Conservation (phyloP, 2,113 vertebrate genomes). For the western clawed frog (Xenopus tropicalis) region DNA sequence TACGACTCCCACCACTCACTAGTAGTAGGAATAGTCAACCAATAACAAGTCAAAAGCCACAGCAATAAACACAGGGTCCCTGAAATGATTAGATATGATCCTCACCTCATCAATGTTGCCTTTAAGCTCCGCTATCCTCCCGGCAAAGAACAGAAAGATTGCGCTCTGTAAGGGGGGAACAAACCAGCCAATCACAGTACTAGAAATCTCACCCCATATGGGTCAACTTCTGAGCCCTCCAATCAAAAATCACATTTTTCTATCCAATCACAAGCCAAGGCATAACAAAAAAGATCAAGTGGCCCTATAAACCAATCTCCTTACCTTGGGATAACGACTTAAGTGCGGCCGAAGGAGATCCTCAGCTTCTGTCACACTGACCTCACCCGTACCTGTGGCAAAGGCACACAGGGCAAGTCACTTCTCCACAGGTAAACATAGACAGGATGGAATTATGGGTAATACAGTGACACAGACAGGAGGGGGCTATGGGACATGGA, state of each 20-base stretch:
- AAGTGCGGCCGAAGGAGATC: slow-evolving; percentile 67
- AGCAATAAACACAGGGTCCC: no score
- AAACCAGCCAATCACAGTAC: neutral
- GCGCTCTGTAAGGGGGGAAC: slow-evolving; percentile 62
- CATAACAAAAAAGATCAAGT: no score
- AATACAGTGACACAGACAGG: neutral
- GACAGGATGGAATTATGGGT: neutral
- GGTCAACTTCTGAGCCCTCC: neutral
- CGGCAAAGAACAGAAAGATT: slow-evolving; percentile 79
- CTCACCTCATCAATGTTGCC: slow-evolving; percentile 76
- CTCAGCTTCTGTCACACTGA: slow-evolving; percentile 69
- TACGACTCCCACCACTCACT: no score
- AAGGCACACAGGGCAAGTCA: neutral
- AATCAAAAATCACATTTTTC: no score
- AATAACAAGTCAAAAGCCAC: no score
- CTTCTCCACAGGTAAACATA: neutral
- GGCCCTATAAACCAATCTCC: neutral
- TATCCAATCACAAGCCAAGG: no score
- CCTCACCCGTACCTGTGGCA: slow-evolving; percentile 69
- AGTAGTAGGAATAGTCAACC: no score
- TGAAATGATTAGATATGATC: no score
- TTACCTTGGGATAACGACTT: slow-evolving; percentile 66
- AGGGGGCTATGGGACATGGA: neutral
- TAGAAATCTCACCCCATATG: no score
- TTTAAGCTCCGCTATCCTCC: slow-evolving; percentile 75